Percentiles rank a stretch among this genome's conserved stretches.
Conservation (phyloP, 2,797 vertebrate species). For the Pogoniulus pusillus region DNA sequence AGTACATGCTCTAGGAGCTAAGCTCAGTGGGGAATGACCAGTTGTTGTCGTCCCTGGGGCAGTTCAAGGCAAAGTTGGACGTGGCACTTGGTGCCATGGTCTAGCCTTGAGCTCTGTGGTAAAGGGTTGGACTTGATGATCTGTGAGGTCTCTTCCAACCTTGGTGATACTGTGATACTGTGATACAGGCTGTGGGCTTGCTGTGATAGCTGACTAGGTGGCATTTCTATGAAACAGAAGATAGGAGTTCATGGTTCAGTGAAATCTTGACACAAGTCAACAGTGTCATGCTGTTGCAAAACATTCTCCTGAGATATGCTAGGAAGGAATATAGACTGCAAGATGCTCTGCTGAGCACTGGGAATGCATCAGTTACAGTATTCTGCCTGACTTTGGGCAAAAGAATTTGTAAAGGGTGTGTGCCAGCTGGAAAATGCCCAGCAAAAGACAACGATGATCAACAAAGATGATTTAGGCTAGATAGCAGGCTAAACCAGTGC, state of each 20-base stretch:
- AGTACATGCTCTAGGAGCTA: not conserved
- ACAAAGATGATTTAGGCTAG: not conserved
- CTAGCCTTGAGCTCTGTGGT: too few relatives aligned
- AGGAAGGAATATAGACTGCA: not conserved
- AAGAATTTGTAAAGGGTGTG: not conserved
- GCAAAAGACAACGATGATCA: too few relatives aligned
- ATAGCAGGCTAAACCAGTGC: not conserved
- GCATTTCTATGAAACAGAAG: not conserved
- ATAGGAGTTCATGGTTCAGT: not conserved
- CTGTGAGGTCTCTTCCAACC: too few relatives aligned
- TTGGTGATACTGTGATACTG: too few relatives aligned
- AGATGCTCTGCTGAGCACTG: not conserved
- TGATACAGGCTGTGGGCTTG: not conserved
- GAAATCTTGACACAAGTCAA: not conserved
- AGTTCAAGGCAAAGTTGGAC: too few relatives aligned
- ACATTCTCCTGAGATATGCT: not conserved
- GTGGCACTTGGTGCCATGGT: too few relatives aligned
- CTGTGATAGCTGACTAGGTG: not conserved
- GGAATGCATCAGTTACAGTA: not conserved
- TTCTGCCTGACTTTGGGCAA: not conserved
- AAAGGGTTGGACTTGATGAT: too few relatives aligned
- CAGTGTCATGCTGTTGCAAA: not conserved
- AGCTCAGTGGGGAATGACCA: too few relatives aligned
- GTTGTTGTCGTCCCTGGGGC: too few relatives aligned
- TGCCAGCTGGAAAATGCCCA: not conserved